Percentiles rank a stretch among this genome's conserved stretches.
phyloP scores from a whole-genome alignment of 2,113 vertebrate species.

The Saguinus imperator region DNA sequence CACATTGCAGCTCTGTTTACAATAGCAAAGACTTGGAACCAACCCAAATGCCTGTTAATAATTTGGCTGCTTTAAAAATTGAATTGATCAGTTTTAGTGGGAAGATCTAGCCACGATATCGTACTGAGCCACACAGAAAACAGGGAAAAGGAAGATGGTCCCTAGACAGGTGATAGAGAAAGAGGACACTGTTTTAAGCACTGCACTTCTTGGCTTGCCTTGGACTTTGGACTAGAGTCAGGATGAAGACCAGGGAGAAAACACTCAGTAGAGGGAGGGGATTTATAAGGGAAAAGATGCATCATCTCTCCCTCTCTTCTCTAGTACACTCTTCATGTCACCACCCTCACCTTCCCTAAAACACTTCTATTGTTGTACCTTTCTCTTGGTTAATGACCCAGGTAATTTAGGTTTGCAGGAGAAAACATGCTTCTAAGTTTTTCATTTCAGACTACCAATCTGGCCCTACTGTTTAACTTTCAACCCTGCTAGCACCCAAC shows the following conservation, averaged over 20 bases:
- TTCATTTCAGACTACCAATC: neutral
- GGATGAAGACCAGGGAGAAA: neutral
- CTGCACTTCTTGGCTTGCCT: neutral
- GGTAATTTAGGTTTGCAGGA: neutral
- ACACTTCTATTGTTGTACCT: neutral
- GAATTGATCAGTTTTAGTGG: neutral
- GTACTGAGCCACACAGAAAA: neutral
- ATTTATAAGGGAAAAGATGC: neutral
- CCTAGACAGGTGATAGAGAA: neutral
- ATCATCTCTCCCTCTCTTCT: neutral
- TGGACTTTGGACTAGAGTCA: neutral
- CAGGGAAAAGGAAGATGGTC: neutral
- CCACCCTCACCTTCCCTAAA: neutral
- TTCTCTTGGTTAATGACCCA: neutral
- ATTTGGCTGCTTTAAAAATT: neutral
- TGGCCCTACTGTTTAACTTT: neutral
- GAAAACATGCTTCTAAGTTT: neutral
- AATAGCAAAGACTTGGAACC: too few relatives aligned
- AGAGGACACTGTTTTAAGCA: neutral
- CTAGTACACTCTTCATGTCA: neutral
- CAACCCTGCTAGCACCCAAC: neutral
- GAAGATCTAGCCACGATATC: neutral
- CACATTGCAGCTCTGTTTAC: too few relatives aligned
- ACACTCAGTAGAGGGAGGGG: neutral
- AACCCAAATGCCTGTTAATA: neutral